phyloP scores from a whole-genome alignment of 2,888 invertebrate genomes.

The Carabus problematicus region DNA sequence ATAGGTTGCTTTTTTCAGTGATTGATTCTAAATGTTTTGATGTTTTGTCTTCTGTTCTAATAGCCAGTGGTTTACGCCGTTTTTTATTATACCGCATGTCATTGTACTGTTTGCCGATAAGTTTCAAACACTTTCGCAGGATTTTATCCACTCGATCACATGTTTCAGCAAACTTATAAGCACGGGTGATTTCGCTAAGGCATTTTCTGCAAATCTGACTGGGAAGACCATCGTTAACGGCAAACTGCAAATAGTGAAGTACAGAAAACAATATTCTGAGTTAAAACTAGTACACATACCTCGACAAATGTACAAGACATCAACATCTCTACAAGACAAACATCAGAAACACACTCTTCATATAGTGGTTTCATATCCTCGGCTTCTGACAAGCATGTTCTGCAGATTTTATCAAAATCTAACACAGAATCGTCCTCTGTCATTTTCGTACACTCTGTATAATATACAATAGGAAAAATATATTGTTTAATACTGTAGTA shows the following conservation, averaged over 20 bases:
- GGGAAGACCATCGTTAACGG: constrained; percentile 9
- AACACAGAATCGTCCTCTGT: too few species aligned
- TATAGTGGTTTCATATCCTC: background rate
- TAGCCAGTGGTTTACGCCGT: too few species aligned
- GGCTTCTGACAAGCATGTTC: background rate
- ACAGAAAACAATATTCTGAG: background rate
- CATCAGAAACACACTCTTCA: background rate
- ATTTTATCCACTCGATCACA: background rate
- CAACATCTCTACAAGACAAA: constrained; percentile 4
- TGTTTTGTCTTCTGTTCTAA: background rate
- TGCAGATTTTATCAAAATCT: background rate
- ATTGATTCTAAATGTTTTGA: background rate
- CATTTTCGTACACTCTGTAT: too few species aligned
- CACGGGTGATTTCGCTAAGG: constrained; percentile 4
- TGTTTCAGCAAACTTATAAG: constrained; percentile 6
- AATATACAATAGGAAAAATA: too few species aligned
- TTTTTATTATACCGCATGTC: too few species aligned
- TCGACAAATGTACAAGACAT: constrained; percentile 12
- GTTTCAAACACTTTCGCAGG: constrained; percentile 1
- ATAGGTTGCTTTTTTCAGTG: background rate
- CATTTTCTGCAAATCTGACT: background rate
- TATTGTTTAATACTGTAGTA: too few species aligned
- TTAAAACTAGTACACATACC: background rate
- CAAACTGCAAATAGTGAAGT: background rate
- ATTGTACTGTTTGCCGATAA: too few species aligned